Evolutionary conservation across 2,113 vertebrate species (phyloP), one percentile per base, ranked within the genome.

Genomic region (Dunckerocampus dactyliophorus): DNA sequence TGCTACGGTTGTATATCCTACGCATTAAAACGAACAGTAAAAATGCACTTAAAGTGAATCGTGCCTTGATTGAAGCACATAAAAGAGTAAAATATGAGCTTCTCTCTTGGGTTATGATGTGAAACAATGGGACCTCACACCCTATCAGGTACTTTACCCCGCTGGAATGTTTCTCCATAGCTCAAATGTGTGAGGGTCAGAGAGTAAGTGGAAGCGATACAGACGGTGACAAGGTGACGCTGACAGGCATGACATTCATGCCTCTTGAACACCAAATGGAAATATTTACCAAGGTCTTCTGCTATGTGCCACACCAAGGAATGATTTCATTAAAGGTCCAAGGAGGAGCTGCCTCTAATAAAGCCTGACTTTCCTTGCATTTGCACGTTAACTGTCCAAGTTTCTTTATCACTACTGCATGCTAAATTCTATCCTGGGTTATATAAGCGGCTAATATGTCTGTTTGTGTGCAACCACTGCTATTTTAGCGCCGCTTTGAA

Each of bases 151-250:
- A 59, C 53, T 75, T 59, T 47, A 17, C 16, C 16, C 59, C 19
- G 16, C 37, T 43, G 57, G 69, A 77, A 71, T 69, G 42, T 65
- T 48, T 76, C 34, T 62, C 69, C 72, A 48, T 74, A 69, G 53
- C 69, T 70, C 50, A 55, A 50, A 77, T 65, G 75, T 72, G 65
- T 62, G 42, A 74, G 57, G 72, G 67, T 69, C 67, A 71, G 37
- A 54, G 68, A 63, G 66, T 58, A 50, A 76, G 65, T 67, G 49
- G 66, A 65, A 37, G 43, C 58, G 60, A 62, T 45, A 66, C 48
- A 69, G 60, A 55, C 64, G 42, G 17, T 31, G 37, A 68, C 52
- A 67, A 63, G 49, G 64, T 59, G 62, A 75, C 43, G 3, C 48
- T 24, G 68, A 67, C 71, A 74, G 62, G 69, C 65, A 48, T 15